phyloP scores from a whole-genome alignment of 1,140 invertebrate species.

The Zophobas atratus region DNA sequence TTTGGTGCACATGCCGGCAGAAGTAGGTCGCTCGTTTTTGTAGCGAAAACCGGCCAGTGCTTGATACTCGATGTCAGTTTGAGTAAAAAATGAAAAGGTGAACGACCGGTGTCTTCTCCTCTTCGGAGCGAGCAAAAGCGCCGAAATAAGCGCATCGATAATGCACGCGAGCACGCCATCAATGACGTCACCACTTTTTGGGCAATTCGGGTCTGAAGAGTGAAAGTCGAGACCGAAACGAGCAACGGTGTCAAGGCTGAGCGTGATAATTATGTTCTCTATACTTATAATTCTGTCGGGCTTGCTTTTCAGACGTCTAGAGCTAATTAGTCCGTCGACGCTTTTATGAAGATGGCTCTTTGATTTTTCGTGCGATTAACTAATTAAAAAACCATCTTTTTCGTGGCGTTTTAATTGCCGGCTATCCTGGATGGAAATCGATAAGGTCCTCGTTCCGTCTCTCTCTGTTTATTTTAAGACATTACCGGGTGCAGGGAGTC shows the following conservation, averaged over 20 bases:
- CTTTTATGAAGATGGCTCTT: constrained; percentile 3
- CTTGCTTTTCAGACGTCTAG: constrained; percentile 14
- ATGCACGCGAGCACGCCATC: background rate
- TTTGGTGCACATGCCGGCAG: too few species aligned
- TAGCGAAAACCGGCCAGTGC: too few species aligned
- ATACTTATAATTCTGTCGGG: background rate
- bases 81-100: constrained; percentile 12
- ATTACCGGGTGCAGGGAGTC: background rate
- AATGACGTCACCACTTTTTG: background rate
- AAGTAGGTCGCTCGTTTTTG: too few species aligned
- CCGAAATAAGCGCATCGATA: background rate
- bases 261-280: constrained; percentile 1
- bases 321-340: constrained; percentile 7
- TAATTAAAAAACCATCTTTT: constrained; percentile 1
- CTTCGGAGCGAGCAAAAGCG: background rate
- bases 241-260: constrained; percentile 32
- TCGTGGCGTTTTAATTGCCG: background rate
- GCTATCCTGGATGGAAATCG: background rate
- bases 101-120: background rate
- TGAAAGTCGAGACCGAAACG: constrained; percentile 7
- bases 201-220: background rate
- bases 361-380: constrained; percentile 10
- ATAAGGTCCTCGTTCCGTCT: background rate
- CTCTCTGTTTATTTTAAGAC: constrained; percentile 1
- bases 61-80: too few species aligned